Percentiles rank a stretch among this genome's conserved stretches.
Conservation (phyloP, 2,113 vertebrate genomes). For the Coptodon rendalli region DNA sequence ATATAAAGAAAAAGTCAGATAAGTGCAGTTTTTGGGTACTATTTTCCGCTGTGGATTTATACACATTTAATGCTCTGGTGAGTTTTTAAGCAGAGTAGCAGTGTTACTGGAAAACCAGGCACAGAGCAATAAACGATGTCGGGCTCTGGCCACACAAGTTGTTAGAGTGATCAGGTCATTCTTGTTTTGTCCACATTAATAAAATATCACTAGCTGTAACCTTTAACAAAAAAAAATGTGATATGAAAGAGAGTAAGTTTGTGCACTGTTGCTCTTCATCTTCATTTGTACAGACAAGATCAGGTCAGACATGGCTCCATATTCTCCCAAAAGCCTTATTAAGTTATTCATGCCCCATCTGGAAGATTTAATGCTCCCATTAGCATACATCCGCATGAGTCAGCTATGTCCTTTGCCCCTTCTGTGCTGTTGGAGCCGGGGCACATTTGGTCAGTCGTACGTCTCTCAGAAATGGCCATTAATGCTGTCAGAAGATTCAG, state of each 20-base stretch:
- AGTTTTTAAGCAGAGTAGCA: background rate
- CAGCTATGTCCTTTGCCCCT: constrained; percentile 26
- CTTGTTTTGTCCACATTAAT: background rate
- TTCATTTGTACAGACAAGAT: background rate
- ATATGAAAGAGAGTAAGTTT: background rate
- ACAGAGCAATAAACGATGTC: background rate
- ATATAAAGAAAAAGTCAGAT: background rate
- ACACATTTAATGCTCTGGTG: background rate
- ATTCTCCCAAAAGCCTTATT: background rate
- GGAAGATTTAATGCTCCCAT: constrained; percentile 43
- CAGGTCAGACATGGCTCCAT: background rate
- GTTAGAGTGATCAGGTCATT: background rate
- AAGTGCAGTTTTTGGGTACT: background rate
- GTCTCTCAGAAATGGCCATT: constrained; percentile 10
- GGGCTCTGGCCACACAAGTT: background rate
- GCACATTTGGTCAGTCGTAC: background rate
- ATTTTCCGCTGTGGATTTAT: background rate
- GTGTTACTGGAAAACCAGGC: background rate
- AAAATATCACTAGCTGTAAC: background rate
- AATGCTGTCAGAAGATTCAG: background rate
- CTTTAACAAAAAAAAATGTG: background rate
- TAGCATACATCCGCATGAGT: constrained; percentile 37
- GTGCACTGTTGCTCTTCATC: background rate
- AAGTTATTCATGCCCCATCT: constrained; percentile 32
- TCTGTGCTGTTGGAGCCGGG: background rate